Conservation (phyloP, 2,888 invertebrate species). For the Automeris io region DNA sequence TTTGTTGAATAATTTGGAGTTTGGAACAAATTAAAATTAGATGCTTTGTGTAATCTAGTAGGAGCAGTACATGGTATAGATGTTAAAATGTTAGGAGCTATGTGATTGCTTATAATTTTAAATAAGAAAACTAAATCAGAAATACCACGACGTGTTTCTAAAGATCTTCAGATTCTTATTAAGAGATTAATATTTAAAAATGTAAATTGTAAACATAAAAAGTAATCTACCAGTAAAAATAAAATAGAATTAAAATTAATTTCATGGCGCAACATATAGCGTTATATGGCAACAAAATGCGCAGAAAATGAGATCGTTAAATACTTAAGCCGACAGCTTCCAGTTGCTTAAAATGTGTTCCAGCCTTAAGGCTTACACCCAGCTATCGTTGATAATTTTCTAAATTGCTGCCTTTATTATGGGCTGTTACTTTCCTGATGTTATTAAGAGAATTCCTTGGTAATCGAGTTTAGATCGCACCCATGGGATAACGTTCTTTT, state of each 20-base stretch:
- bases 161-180: too few relatives aligned
- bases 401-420: constrained; percentile 10
- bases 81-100: too few relatives aligned
- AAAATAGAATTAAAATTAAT: constrained; percentile 9
- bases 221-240: not conserved
- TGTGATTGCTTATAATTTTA: too few relatives aligned
- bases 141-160: too few relatives aligned
- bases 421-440: constrained; percentile 3
- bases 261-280: constrained; percentile 24
- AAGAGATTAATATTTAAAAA: too few relatives aligned
- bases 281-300: constrained; percentile 34
- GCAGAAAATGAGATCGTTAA: constrained; percentile 57
- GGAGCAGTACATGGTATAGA: too few relatives aligned
- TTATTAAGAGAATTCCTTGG: not conserved
- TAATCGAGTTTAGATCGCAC: constrained; percentile 1
- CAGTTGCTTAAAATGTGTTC: constrained; percentile 46
- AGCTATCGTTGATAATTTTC: constrained; percentile 25
- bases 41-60: too few relatives aligned
- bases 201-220: too few relatives aligned
- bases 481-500: not conserved
- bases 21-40: too few relatives aligned
- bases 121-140: too few relatives aligned
- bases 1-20: too few relatives aligned
- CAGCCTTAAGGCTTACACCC: constrained; percentile 25
- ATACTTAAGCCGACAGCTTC: constrained; percentile 49